Evolutionary conservation across 2,797 vertebrate genomes (phyloP).

Genomic region (Aratinga solstitialis): DNA sequence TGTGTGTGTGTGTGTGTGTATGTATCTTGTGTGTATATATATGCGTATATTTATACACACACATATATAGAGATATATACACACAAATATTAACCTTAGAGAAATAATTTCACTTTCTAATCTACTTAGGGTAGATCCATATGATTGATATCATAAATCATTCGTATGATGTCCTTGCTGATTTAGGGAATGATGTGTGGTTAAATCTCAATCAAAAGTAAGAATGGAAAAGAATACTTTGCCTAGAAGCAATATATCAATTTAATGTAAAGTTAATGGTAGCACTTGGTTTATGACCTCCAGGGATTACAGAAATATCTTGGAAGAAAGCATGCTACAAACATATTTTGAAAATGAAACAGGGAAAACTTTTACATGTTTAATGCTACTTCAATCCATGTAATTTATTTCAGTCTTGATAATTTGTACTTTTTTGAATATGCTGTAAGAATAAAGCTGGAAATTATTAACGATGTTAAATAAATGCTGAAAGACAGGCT

Average conservation of each 20-base stretch:
- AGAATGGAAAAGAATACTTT: background rate
- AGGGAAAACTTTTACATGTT: background rate
- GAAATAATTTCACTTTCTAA: background rate
- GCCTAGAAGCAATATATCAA: background rate
- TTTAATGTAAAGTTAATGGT: background rate
- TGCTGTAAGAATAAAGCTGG: background rate
- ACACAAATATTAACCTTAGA: background rate
- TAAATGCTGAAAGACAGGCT: background rate
- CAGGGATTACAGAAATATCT: background rate
- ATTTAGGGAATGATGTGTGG: background rate
- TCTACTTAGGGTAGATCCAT: too few species aligned
- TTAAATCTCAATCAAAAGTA: background rate
- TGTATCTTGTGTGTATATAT: rapidly evolving
- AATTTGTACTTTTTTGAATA: background rate
- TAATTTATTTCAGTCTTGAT: background rate
- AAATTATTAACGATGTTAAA: background rate
- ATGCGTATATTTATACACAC: too few species aligned
- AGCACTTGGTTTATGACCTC: background rate
- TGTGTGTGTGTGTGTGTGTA: background rate
- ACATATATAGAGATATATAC: too few species aligned
- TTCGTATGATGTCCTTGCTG: background rate
- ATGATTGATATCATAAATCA: background rate
- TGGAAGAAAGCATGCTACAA: background rate
- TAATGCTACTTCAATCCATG: background rate
- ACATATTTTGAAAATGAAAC: background rate